These are phyloP conservation scores for Catocala nupta DNA, from an alignment of 2,888 invertebrate species.

Conservation along the genomic window DNA sequence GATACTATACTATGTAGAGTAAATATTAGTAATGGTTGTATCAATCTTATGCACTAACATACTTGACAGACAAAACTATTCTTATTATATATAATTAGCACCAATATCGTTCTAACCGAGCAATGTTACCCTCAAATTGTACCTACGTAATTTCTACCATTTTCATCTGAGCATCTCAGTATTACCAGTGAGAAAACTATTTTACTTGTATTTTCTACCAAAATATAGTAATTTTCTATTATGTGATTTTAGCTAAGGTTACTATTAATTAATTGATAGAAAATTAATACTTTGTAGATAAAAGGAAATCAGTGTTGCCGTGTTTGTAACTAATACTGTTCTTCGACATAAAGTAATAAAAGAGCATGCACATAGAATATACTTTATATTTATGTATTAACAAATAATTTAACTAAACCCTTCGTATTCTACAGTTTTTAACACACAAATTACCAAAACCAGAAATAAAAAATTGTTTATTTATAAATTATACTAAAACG, in stretches of 20 bases:
- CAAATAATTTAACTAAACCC: background rate
- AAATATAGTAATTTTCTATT: conserved; percentile 50
- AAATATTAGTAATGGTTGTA: conserved; percentile 2
- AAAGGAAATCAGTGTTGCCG: conserved; percentile 54
- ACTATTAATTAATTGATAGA: conserved; percentile 45
- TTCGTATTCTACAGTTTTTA: conserved; percentile 4
- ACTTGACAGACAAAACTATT: conserved; percentile 42
- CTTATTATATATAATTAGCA: conserved; percentile 38
- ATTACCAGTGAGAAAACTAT: conserved; percentile 56
- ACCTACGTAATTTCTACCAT: conserved; percentile 52
- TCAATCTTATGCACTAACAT: conserved; percentile 18
- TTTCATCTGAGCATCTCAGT: conserved; percentile 51
- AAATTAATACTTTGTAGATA: conserved; percentile 36
- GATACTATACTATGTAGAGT: conserved; percentile 10
- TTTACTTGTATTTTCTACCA: conserved; percentile 58
- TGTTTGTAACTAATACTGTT: conserved; percentile 35
- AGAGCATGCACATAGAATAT: conserved; percentile 19
- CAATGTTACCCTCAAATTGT: conserved; percentile 52
- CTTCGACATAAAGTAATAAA: conserved; percentile 35
- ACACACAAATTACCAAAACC: conserved; percentile 10
- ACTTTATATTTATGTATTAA: conserved; percentile 2
- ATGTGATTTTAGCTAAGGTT: conserved; percentile 49
- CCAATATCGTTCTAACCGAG: conserved; percentile 54
- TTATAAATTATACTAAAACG: conserved; percentile 11
- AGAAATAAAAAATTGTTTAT: conserved; percentile 4